These are phyloP conservation scores for Standfussiana lucernea DNA, from an alignment of 2,888 invertebrate species.

Conservation along the genomic window DNA sequence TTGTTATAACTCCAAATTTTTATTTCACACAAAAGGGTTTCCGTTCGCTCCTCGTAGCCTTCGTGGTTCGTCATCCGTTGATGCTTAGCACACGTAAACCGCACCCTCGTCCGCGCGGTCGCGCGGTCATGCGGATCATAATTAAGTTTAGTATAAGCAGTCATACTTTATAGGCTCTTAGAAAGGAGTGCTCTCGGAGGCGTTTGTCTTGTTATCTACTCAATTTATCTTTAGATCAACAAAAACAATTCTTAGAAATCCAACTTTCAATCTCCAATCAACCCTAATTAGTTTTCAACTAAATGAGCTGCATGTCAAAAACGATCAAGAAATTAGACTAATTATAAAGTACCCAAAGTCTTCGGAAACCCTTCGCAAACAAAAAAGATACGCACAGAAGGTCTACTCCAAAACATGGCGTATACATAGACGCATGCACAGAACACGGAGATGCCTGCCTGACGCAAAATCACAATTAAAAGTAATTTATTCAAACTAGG, in stretches of 20 bases:
- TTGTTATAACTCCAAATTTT: not conserved
- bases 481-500: not conserved
- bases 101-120: not conserved
- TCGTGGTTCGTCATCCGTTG: no score
- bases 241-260: conserved; percentile 19
- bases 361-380: conserved; percentile 3
- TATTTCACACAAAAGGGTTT: not conserved
- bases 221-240: conserved; percentile 9
- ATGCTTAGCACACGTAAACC: not conserved
- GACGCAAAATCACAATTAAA: not conserved
- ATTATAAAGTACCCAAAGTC: conserved; percentile 57
- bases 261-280: conserved; percentile 35
- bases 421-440: not conserved
- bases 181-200: not conserved
- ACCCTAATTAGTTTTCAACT: conserved; percentile 47
- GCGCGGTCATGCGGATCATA: not conserved
- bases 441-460: not conserved
- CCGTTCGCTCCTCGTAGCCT: not conserved
- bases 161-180: not conserved
- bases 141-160: not conserved
- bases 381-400: not conserved
- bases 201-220: conserved; percentile 4
- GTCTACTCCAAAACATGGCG: not conserved
- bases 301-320: conserved; percentile 57
- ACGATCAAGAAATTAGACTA: conserved; percentile 52